Evolutionary conservation across 2,797 vertebrate genomes (phyloP).

Genomic region (Cyprinella venusta): DNA sequence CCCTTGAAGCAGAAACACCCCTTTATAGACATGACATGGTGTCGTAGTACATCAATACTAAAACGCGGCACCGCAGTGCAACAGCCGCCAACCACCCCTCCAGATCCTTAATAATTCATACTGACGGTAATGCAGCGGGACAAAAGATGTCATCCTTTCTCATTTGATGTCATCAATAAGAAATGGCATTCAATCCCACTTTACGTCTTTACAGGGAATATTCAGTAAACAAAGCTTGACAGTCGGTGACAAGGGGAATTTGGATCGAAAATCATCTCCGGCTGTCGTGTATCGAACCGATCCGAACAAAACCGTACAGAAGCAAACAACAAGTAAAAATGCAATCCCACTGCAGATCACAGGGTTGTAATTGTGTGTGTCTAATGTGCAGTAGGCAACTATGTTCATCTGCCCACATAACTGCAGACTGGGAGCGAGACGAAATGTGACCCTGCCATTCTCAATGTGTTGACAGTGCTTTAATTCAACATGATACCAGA

Average conservation of each 20-base stretch:
- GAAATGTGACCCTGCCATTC: slow-evolving; percentile 75
- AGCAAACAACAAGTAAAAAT: slow-evolving; percentile 10
- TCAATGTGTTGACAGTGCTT: slow-evolving; percentile 84
- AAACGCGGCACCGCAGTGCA: slow-evolving; percentile 48
- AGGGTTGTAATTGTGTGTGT: slow-evolving; percentile 48
- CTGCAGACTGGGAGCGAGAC: slow-evolving; percentile 66
- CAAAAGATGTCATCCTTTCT: slow-evolving; percentile 66
- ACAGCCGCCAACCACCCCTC: slow-evolving; percentile 54
- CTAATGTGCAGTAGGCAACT: slow-evolving; percentile 65
- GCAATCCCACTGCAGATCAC: slow-evolving; percentile 16
- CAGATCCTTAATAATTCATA: slow-evolving; percentile 63
- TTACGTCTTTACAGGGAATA: slow-evolving; percentile 65
- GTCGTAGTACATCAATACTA: slow-evolving; percentile 61
- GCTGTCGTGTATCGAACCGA: slow-evolving; percentile 21
- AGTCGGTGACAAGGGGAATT: slow-evolving; percentile 58
- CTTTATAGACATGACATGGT: slow-evolving; percentile 39
- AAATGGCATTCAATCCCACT: slow-evolving; percentile 64
- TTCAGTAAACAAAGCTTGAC: slow-evolving; percentile 58
- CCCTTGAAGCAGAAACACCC: slow-evolving; percentile 6
- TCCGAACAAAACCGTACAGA: slow-evolving; percentile 15
- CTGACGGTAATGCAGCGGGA: slow-evolving; percentile 58
- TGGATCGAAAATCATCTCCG: slow-evolving; percentile 54
- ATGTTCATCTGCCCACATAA: slow-evolving; percentile 58
- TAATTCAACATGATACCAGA: slow-evolving; percentile 83
- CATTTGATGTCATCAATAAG: slow-evolving; percentile 72